Conservation (phyloP, 1,140 invertebrate species). For the Drosophila ficusphila region DNA sequence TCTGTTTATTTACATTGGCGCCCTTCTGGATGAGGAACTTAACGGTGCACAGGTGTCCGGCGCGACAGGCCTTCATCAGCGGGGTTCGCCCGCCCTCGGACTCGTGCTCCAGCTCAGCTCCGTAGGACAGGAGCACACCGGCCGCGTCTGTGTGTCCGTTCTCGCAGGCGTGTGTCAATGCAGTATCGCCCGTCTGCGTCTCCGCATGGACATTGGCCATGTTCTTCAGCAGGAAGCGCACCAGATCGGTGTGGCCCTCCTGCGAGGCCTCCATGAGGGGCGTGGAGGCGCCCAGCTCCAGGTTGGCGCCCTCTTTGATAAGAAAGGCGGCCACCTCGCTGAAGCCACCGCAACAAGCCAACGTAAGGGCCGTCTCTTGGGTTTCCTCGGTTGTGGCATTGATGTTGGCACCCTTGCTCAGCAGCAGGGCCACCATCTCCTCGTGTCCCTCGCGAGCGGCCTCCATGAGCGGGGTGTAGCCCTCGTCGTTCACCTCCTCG, state of each 20-base stretch:
- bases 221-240: slow-evolving; percentile 93
- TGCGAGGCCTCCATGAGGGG: slow-evolving; percentile 99
- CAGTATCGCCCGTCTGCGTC: slow-evolving; percentile 97
- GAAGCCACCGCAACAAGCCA: slow-evolving; percentile 98
- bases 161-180: slow-evolving; percentile 98
- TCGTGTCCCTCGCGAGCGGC: slow-evolving; percentile 99
- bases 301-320: slow-evolving; percentile 97
- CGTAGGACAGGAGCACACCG: slow-evolving; percentile 93
- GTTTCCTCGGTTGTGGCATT: slow-evolving; percentile 99
- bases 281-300: slow-evolving; percentile 97
- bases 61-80: slow-evolving; percentile 99
- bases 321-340: slow-evolving; percentile 98
- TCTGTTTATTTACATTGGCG: slow-evolving; percentile 96
- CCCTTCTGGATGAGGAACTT: slow-evolving; percentile 97
- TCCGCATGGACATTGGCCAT: slow-evolving; percentile 96
- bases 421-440: slow-evolving; percentile 97
- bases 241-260: slow-evolving; percentile 97
- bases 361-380: slow-evolving; percentile 97
- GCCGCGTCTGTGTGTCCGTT: slow-evolving; percentile 98
- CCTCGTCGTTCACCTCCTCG: slow-evolving; percentile 99
- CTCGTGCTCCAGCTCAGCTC: slow-evolving; percentile 96
- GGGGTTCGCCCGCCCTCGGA: slow-evolving; percentile 98
- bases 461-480: slow-evolving; percentile 99
- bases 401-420: slow-evolving; percentile 97
- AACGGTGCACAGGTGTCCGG: slow-evolving; percentile 99